These are phyloP conservation scores for Phainopepla nitens DNA, from an alignment of 2,113 vertebrate species.

Conservation along the genomic window DNA sequence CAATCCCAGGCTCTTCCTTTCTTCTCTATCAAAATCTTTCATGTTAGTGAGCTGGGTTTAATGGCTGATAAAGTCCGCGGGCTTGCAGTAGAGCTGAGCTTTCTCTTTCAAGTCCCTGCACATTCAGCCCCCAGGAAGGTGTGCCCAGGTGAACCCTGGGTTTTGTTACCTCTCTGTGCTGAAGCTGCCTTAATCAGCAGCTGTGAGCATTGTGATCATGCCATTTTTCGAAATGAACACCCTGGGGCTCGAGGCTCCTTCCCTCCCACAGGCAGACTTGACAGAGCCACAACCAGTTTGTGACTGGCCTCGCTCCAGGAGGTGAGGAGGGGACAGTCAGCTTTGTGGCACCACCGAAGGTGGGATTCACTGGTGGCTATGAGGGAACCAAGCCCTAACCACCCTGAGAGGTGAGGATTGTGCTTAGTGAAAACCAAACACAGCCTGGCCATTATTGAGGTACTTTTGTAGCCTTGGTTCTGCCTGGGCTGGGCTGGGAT, in stretches of 20 bases:
- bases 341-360: not conserved
- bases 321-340: not conserved
- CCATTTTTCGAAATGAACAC: fast-evolving
- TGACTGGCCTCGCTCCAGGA: not conserved
- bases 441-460: not conserved
- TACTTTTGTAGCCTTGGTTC: not conserved
- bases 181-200: not conserved
- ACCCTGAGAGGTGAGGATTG: fast-evolving
- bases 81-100: not conserved
- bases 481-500: not conserved
- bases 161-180: not conserved
- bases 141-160: not conserved
- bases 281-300: not conserved
- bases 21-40: not conserved
- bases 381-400: fast-evolving
- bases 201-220: fast-evolving
- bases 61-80: not conserved
- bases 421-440: not conserved
- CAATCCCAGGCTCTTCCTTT: not conserved
- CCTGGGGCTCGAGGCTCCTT: not conserved
- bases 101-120: not conserved
- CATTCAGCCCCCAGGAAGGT: not conserved
- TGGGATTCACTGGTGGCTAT: fast-evolving
- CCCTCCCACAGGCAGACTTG: not conserved
- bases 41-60: not conserved